Conservation (phyloP, 2,113 vertebrate genomes). For the Egretta garzetta region DNA sequence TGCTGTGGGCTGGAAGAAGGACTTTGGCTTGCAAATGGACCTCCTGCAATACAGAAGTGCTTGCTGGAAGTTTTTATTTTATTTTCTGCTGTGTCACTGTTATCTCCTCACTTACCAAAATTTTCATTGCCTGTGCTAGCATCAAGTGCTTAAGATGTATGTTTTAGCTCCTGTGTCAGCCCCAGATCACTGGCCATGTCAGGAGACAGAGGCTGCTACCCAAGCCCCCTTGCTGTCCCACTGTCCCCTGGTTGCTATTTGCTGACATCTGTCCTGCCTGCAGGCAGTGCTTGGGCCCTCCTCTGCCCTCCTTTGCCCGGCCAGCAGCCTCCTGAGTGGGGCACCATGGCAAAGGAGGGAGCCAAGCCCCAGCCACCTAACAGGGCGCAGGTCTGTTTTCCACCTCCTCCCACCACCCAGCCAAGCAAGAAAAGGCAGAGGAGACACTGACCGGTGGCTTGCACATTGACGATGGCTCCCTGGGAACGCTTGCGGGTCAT, state of each 20-base stretch:
- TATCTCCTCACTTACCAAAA: not conserved
- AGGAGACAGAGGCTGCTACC: not conserved
- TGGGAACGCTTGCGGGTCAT: conserved; percentile 95
- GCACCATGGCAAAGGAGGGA: not conserved
- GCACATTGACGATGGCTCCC: conserved; percentile 87
- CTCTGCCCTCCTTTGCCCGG: not conserved
- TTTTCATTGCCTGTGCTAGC: not conserved
- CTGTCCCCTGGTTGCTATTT: not conserved
- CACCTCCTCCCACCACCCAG: not conserved
- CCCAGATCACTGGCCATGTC: fast-evolving
- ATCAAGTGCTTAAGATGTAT: not conserved
- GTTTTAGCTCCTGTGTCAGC: not conserved
- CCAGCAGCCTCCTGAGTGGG: not conserved
- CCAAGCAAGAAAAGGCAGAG: not conserved
- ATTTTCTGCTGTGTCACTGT: not conserved
- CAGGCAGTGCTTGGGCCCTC: not conserved
- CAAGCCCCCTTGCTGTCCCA: not conserved
- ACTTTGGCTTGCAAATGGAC: not conserved
- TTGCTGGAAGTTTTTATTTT: not conserved
- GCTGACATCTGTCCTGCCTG: not conserved
- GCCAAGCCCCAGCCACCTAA: not conserved
- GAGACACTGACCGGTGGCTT: conserved; percentile 87
- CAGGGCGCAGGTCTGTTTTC: not conserved
- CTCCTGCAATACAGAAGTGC: not conserved
- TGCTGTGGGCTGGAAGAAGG: not conserved